These are phyloP conservation scores for Tetropium fuscum DNA, from an alignment of 2,888 invertebrate species.

Conservation along the genomic window DNA sequence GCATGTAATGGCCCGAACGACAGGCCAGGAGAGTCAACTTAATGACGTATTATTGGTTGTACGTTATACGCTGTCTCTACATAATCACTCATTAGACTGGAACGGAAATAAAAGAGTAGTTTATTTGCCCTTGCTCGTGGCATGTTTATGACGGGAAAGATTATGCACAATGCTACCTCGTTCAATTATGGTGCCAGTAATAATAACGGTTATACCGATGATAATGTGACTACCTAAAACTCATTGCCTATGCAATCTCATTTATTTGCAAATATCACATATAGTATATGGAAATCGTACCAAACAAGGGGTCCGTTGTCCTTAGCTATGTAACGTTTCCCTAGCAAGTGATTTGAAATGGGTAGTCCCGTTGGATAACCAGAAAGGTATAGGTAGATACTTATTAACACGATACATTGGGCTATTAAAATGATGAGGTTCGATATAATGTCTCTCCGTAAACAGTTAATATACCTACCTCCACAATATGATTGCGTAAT, in stretches of 20 bases:
- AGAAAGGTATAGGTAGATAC: too few relatives aligned
- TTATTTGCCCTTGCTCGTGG: constrained; percentile 24
- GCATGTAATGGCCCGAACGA: constrained; percentile 26
- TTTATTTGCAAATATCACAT: constrained; percentile 31
- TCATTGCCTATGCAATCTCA: constrained; percentile 34
- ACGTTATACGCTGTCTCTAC: constrained; percentile 11
- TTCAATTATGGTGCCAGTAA: constrained; percentile 14
- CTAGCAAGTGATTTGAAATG: too few relatives aligned
- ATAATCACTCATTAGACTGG: constrained; percentile 25
- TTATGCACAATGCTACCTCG: constrained; percentile 11
- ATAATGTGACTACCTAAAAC: constrained; percentile 21
- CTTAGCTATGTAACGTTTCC: too few relatives aligned
- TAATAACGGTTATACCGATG: constrained; percentile 3
- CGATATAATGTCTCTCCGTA: too few relatives aligned
- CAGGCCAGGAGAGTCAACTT: constrained; percentile 23
- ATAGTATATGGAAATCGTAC: too few relatives aligned
- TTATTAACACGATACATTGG: too few relatives aligned
- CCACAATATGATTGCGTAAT: too few relatives aligned
- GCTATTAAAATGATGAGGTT: too few relatives aligned
- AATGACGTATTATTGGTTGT: constrained; percentile 22
- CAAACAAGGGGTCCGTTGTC: too few relatives aligned
- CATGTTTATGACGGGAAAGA: constrained; percentile 26
- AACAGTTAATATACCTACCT: too few relatives aligned
- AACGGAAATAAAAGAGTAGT: constrained; percentile 23
- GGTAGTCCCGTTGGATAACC: too few relatives aligned